A percentile compares a stretch with the other conserved stretches of the same genome.
phyloP scores from a whole-genome alignment of 2,113 vertebrate genomes.

The Conger conger region DNA sequence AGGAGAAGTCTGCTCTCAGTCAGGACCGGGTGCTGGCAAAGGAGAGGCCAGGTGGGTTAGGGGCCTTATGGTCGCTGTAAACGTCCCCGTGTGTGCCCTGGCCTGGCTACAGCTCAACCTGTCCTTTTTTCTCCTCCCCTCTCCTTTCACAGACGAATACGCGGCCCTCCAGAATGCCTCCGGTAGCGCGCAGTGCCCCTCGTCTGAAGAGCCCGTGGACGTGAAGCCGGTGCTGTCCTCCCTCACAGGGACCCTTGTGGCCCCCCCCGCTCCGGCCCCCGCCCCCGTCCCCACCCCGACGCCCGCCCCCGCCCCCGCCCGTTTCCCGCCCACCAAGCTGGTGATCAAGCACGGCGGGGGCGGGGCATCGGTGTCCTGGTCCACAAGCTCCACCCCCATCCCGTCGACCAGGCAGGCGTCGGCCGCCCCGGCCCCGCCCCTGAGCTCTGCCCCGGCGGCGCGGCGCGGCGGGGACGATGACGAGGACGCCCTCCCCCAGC shows the following conservation, averaged over 20 bases:
- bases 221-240: neutral
- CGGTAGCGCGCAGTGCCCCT: conserved; percentile 33
- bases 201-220: neutral
- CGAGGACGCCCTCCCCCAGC: conserved; percentile 81
- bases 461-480: conserved; percentile 57
- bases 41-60: conserved; percentile 82
- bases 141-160: conserved; percentile 15
- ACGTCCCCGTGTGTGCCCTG: conserved; percentile 20
- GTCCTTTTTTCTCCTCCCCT: neutral
- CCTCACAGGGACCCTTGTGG: neutral
- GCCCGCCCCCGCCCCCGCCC: neutral
- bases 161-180: conserved; percentile 27
- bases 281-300: conserved; percentile 11
- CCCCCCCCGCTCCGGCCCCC: conserved; percentile 10
- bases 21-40: conserved; percentile 85
- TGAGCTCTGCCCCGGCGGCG: conserved; percentile 46
- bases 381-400: conserved; percentile 69
- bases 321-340: conserved; percentile 73
- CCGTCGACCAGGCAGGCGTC: conserved; percentile 38
- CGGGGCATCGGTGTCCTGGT: conserved; percentile 84
- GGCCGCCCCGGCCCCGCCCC: conserved; percentile 46
- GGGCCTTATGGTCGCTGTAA: conserved; percentile 67
- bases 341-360: conserved; percentile 88
- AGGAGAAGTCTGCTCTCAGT: conserved; percentile 84
- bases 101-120: neutral